These are phyloP conservation scores for Hymenochirus boettgeri DNA, from an alignment of 2,113 vertebrate genomes.

Conservation along the genomic window DNA sequence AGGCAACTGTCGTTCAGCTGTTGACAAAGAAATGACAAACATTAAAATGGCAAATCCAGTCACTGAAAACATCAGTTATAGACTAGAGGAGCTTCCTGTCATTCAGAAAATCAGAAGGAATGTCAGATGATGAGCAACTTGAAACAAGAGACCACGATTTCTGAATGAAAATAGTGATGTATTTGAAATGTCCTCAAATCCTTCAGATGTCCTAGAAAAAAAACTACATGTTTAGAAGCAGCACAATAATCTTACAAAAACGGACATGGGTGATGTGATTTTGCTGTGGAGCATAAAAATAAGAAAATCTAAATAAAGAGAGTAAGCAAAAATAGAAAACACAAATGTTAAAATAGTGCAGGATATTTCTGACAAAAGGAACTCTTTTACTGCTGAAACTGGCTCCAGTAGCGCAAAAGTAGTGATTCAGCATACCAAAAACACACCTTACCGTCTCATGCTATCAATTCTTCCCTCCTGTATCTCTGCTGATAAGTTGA, in stretches of 20 bases:
- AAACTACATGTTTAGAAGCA: neutral
- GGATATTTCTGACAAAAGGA: no score
- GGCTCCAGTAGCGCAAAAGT: neutral
- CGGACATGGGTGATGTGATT: neutral
- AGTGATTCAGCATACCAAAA: neutral
- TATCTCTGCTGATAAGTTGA: slow-evolving; percentile 49
- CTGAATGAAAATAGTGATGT: rapidly evolving
- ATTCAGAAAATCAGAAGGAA: slow-evolving; percentile 55
- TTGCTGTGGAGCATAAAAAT: neutral
- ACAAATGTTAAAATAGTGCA: no score
- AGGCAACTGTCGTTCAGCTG: neutral
- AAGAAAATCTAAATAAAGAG: neutral
- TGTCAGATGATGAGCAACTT: slow-evolving; percentile 60
- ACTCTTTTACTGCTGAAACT: neutral
- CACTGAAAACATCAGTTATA: slow-evolving; percentile 11
- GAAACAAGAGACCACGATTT: slow-evolving; percentile 23
- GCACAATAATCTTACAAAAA: neutral
- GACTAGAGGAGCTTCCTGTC: slow-evolving; percentile 46
- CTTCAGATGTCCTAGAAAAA: neutral
- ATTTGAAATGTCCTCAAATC: neutral
- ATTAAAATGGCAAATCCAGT: neutral
- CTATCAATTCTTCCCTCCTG: slow-evolving; percentile 49
- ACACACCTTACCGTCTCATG: slow-evolving; percentile 35
- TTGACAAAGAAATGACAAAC: neutral
- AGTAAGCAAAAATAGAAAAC: neutral